Evolutionary conservation across 1,140 invertebrate genomes (phyloP).

Genomic region (Sminthurides bifidus): DNA sequence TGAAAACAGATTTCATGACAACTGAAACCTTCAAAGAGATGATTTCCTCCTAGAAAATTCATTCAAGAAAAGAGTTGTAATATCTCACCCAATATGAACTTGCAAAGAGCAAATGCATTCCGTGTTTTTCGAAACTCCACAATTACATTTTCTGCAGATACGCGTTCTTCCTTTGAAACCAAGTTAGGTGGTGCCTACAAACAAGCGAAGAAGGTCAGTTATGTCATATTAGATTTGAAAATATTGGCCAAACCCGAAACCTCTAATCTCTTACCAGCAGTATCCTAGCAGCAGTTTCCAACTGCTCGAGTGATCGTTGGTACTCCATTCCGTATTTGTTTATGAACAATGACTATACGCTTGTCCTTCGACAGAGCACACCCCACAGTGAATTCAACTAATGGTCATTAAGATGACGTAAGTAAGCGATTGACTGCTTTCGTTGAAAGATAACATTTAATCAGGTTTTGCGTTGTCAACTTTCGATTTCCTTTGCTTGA

Average conservation of each 20-base stretch:
- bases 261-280: constrained; percentile 47
- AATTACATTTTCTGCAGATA: constrained; percentile 64
- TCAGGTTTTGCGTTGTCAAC: no score
- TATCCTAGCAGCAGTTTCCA: constrained; percentile 55
- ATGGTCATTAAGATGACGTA: no score
- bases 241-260: no score
- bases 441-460: no score
- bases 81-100: constrained; percentile 59
- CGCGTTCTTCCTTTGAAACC: constrained; percentile 61
- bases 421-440: no score
- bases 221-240: no score
- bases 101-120: constrained; percentile 66
- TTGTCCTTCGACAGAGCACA: no score
- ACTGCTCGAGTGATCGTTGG: constrained; percentile 34
- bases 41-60: background rate
- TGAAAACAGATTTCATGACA: constrained; percentile 6
- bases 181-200: constrained; percentile 68
- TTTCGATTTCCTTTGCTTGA: no score
- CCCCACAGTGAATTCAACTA: no score
- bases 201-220: constrained; percentile 12
- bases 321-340: constrained; percentile 18
- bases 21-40: background rate
- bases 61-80: constrained; percentile 4
- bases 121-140: constrained; percentile 67
- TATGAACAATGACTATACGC: no score